phyloP scores from a whole-genome alignment of 1,140 invertebrate species.

The Eubasilissa regina region DNA sequence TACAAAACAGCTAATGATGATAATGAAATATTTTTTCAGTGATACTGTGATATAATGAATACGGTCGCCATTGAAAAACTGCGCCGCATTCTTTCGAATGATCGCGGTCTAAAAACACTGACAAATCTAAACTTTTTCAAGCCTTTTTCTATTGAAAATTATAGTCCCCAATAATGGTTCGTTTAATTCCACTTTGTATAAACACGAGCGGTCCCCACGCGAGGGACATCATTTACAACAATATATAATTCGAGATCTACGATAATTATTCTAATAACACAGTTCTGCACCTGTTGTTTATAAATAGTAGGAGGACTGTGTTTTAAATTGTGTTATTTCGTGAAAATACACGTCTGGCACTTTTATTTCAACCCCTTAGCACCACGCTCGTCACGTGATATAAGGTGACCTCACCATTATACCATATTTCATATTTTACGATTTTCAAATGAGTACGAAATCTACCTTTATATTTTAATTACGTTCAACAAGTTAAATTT shows the following conservation, averaged over 20 bases:
- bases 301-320: not conserved
- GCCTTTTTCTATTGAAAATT: constrained; percentile 56
- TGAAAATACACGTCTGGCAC: constrained; percentile 18
- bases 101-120: not conserved
- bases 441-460: too few relatives aligned
- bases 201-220: constrained; percentile 52
- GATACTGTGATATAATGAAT: not conserved
- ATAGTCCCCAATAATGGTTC: constrained; percentile 54
- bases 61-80: not conserved
- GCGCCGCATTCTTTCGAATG: not conserved
- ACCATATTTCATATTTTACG: too few relatives aligned
- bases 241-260: not conserved
- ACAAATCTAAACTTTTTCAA: not conserved
- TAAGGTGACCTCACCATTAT: too few relatives aligned
- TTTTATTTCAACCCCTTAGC: constrained; percentile 17
- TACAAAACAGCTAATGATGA: too few relatives aligned
- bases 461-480: too few relatives aligned
- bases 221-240: constrained; percentile 55
- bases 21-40: too few relatives aligned
- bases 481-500: too few relatives aligned
- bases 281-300: constrained; percentile 20
- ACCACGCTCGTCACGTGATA: too few relatives aligned
- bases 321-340: constrained; percentile 17
- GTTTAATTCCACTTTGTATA: constrained; percentile 56
- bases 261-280: constrained; percentile 9